Conservation (phyloP, 2,888 invertebrate genomes). For the Calephelis perditalis region DNA sequence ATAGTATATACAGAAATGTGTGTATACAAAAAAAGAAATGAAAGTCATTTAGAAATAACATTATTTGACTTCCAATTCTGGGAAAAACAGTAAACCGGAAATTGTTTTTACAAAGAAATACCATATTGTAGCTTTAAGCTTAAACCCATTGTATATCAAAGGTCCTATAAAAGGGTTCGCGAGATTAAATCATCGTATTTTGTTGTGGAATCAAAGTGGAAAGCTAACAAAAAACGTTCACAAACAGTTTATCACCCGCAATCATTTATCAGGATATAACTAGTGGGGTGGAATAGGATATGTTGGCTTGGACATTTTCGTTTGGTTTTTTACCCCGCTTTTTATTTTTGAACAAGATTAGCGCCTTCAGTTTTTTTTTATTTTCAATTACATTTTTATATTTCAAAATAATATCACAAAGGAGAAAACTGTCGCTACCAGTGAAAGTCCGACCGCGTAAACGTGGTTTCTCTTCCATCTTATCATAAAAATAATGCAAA, state of each 20-base stretch:
- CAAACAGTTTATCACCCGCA: conserved; percentile 44
- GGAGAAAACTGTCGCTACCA: neutral
- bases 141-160: conserved; percentile 13
- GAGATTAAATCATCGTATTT: conserved; percentile 10
- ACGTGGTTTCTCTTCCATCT: too few relatives aligned
- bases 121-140: neutral
- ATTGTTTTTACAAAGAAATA: neutral
- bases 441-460: too few relatives aligned
- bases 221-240: conserved; percentile 29
- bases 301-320: conserved; percentile 53
- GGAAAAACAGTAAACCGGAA: too few relatives aligned
- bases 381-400: too few relatives aligned
- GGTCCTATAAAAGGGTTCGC: conserved; percentile 11
- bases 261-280: conserved; percentile 73
- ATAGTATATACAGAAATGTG: too few relatives aligned
- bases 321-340: conserved; percentile 32
- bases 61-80: too few relatives aligned
- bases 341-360: conserved; percentile 25
- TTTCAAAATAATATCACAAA: too few relatives aligned
- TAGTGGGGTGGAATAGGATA: conserved; percentile 64
- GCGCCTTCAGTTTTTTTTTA: conserved; percentile 13
- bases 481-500: too few relatives aligned
- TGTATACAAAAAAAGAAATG: too few relatives aligned
- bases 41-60: too few relatives aligned
- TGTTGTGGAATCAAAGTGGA: conserved; percentile 18